Evolutionary conservation across 92 coral and sea anemone genomes (phyloP), one percentile per base, ranked within the genome.

Genomic region (Epizoanthus scotinus): DNA sequence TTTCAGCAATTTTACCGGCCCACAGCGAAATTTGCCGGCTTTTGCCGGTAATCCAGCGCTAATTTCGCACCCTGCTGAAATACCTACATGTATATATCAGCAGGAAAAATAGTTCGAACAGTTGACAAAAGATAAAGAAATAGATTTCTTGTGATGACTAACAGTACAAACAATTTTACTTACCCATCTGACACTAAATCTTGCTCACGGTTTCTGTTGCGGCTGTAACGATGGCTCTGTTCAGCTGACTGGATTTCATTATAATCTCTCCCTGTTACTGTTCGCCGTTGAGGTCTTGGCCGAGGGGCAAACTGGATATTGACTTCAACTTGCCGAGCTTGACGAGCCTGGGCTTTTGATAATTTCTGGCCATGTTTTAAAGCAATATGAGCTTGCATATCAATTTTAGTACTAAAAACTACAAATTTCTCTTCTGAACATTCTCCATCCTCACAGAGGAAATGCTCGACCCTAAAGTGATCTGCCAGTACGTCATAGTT

Each of bases 401-500:
- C 99, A 77, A 96, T 90, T 59, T 96, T 95, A 19, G 92, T 74
- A n/a, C 99, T 88, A 73, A 93, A 96, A 52, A 93, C 99, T 7
- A 97, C 91, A 78, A 87, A 96, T 63, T 93, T 85, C 63, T 96
- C 99, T 68, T 77, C 85, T 3, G 87, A 55, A 69, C 99, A 96
- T 83, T 91, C 93, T 8, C 87, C 99, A 73, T 91, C 98, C 74
- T 96, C 99, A 67, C 99, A 96, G 12, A 96, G 91, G 59, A 85
- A 93, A 56, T 96, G 99, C 4, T 82, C 85, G 28, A 87, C 87
- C n/a, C 87, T 86, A 67, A 96, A 96, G 71, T 96, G 99, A 34
- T 66, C 73, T 19, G 94, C 80, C 40, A 96, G 91, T 58, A 59
- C 78, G 24, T 73, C 59, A 82, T 96, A 96, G 71, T 93, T 83